Evolutionary conservation across 2,797 vertebrate genomes (phyloP).

Genomic region (Tragopan temminckii): DNA sequence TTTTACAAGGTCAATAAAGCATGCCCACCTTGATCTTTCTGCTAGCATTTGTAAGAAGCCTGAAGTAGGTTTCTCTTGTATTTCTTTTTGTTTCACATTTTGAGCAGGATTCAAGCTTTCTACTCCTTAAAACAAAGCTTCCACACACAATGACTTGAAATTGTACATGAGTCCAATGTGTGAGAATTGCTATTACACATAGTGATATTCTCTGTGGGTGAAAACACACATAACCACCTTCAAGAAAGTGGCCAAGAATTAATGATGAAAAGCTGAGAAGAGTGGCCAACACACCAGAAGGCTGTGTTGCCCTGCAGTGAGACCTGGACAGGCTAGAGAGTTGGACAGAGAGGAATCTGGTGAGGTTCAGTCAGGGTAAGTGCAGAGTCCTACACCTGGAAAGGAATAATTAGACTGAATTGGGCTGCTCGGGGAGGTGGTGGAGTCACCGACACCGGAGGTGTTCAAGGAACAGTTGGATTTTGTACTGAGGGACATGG

Average conservation of each 20-base stretch:
- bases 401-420: too few relatives aligned
- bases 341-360: too few relatives aligned
- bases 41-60: background rate
- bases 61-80: background rate
- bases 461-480: too few relatives aligned
- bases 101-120: background rate
- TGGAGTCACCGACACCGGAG: too few relatives aligned
- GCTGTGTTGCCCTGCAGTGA: background rate
- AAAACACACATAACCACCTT: background rate
- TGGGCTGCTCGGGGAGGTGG: too few relatives aligned
- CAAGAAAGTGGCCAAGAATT: background rate
- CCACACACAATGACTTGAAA: background rate
- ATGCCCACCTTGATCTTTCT: background rate
- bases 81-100: background rate
- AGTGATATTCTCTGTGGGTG: background rate
- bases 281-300: background rate
- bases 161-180: background rate
- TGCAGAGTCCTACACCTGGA: too few relatives aligned
- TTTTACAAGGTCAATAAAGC: background rate
- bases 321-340: background rate
- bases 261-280: background rate
- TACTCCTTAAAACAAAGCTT: background rate
- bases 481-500: too few relatives aligned
- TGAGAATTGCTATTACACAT: background rate
- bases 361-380: too few relatives aligned